These are phyloP conservation scores for Neomorphus geoffroyi DNA, from an alignment of 2,797 vertebrate species.

Conservation along the genomic window DNA sequence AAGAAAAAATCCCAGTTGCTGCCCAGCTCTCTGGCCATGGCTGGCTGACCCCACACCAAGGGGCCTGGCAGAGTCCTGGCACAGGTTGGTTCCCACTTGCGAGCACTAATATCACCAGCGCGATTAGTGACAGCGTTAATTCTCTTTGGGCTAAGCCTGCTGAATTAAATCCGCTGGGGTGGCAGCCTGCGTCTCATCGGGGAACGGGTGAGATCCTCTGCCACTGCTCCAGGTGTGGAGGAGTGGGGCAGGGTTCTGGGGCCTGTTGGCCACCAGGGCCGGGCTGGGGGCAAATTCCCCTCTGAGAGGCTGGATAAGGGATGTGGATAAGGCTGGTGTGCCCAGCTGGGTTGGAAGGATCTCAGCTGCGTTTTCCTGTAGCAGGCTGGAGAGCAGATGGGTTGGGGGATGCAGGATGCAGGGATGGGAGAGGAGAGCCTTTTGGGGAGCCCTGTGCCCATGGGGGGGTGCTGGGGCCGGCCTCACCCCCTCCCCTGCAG, in stretches of 20 bases:
- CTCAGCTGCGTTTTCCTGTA: not conserved
- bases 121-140: not conserved
- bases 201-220: not conserved
- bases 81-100: not conserved
- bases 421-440: not conserved
- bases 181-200: not conserved
- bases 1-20: not conserved
- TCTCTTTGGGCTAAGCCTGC: not conserved
- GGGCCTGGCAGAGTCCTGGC: not conserved
- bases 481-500: not conserved
- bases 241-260: not conserved
- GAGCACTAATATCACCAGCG: not conserved
- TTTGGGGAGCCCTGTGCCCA: accelerated
- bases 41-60: not conserved
- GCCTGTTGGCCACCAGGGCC: accelerated
- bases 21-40: not conserved
- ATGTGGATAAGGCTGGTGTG: accelerated
- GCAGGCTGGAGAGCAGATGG: not conserved
- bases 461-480: not conserved
- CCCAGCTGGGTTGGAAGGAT: not conserved
- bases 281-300: accelerated
- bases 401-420: not conserved
- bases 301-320: not conserved
- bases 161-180: not conserved
- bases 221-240: not conserved